phyloP scores from a whole-genome alignment of 2,797 vertebrate species.

The Arrhamphus sclerolepis region DNA sequence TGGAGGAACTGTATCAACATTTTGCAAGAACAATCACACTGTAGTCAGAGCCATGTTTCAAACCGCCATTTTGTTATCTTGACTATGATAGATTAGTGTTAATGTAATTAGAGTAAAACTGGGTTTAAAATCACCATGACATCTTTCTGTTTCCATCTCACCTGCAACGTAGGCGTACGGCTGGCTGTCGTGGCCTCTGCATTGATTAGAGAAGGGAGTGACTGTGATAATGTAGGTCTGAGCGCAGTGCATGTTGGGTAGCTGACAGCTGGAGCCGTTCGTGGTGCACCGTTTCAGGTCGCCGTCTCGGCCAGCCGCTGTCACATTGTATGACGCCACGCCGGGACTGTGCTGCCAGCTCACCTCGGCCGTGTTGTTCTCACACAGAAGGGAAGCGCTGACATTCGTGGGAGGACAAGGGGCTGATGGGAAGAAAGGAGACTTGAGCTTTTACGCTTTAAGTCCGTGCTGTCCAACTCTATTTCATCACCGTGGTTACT shows the following conservation, averaged over 20 bases:
- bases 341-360: slow-evolving; percentile 73
- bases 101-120: no score
- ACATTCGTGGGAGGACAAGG: slow-evolving; percentile 78
- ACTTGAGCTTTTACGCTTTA: no score
- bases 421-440: slow-evolving; percentile 59
- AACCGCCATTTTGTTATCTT: no score
- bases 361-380: slow-evolving; percentile 71
- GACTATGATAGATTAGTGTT: no score
- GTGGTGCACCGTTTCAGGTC: slow-evolving; percentile 61
- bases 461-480: no score
- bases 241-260: slow-evolving; percentile 76
- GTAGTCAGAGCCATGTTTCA: no score
- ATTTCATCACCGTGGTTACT: no score
- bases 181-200: slow-evolving; percentile 60
- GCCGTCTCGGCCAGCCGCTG: slow-evolving; percentile 55
- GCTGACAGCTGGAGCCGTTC: slow-evolving; percentile 60
- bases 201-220: slow-evolving; percentile 63
- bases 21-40: neutral
- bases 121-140: no score
- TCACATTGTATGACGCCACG: slow-evolving; percentile 66
- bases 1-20: neutral
- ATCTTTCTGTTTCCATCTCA: slow-evolving; percentile 30
- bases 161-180: slow-evolving; percentile 64
- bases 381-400: slow-evolving; percentile 71
- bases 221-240: slow-evolving; percentile 73